phyloP scores from a whole-genome alignment of 35 echinoderm and acorn worm genomes.

The Apostichopus japonicus region DNA sequence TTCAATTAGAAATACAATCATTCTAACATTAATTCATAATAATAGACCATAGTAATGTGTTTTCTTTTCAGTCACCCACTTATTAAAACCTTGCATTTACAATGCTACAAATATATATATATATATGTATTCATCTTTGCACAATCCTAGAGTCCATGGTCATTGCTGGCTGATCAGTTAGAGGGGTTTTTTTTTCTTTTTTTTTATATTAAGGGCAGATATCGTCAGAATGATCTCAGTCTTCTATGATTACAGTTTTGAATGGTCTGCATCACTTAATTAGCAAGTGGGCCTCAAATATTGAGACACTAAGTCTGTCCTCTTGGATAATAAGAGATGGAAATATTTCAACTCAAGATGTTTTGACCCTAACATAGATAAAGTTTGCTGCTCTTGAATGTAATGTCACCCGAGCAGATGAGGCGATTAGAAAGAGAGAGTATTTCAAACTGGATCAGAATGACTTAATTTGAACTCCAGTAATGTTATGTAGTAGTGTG shows the following conservation, averaged over 20 bases:
- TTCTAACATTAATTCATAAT: too few species aligned
- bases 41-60: too few species aligned
- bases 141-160: too few species aligned
- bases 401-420: not conserved
- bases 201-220: not conserved
- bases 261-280: not conserved
- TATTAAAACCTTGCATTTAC: too few species aligned
- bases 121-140: too few species aligned
- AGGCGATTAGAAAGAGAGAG: not conserved
- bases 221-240: not conserved
- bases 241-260: constrained; percentile 12
- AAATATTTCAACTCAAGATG: not conserved
- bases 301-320: constrained; percentile 22
- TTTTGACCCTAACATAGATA: not conserved
- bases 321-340: not conserved
- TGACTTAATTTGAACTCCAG: constrained; percentile 2
- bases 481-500: too few species aligned
- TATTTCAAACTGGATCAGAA: not conserved
- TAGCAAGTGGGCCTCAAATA: constrained; percentile 5
- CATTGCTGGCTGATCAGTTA: too few species aligned
- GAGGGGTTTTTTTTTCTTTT: too few species aligned
- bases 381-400: not conserved
- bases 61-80: too few species aligned
- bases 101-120: too few species aligned
- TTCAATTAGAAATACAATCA: too few species aligned